Evolutionary conservation across 2,888 invertebrate species (phyloP).

Genomic region (Heteromyza rotundicornis): DNA sequence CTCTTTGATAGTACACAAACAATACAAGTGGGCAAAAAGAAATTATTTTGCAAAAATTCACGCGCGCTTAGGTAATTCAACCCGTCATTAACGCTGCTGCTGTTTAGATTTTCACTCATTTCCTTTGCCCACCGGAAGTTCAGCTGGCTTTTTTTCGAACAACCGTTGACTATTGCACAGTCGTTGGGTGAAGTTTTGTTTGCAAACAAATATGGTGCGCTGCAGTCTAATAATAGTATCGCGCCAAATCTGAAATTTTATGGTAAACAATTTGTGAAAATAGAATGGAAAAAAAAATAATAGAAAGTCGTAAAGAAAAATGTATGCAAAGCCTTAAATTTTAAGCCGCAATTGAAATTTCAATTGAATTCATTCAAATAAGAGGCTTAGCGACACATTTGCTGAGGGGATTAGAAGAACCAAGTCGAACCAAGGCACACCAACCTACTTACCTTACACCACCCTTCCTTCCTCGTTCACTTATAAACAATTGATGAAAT

Average conservation of each 20-base stretch:
- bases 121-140: background rate
- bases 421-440: background rate
- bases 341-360: slow-evolving; percentile 3
- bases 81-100: slow-evolving; percentile 2
- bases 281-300: background rate
- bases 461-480: no score
- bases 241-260: background rate
- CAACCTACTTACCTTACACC: no score
- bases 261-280: background rate
- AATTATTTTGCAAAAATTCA: no score
- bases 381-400: background rate
- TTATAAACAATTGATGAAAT: no score
- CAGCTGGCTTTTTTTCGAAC: no score
- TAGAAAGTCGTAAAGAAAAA: background rate
- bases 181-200: no score
- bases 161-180: no score
- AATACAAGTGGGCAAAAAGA: background rate
- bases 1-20: background rate
- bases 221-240: background rate
- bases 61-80: background rate
- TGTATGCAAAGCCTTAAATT: background rate
- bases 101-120: background rate
- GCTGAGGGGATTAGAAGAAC: background rate
- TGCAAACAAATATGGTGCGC: background rate
- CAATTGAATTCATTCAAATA: background rate